Evolutionary conservation across 30 jellyfish, hydroid and myxozoan genomes (phyloP).

Genomic region (Aurelia coerulea): DNA sequence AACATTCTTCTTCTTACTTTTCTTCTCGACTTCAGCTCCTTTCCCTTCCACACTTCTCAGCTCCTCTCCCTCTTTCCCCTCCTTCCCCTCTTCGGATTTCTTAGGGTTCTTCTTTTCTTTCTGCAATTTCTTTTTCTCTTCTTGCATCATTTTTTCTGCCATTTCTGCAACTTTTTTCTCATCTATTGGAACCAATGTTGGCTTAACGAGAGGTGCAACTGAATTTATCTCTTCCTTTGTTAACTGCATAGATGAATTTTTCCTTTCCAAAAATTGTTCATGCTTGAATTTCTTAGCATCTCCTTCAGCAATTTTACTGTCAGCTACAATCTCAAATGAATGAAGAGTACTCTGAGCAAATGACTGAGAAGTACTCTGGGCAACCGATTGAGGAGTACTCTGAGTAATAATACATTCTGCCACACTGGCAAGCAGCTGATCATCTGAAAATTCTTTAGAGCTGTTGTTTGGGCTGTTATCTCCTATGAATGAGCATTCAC

Average conservation of each 20-base stretch:
- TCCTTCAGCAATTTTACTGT: no score
- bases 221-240: constrained; percentile 28
- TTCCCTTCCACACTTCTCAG: not conserved
- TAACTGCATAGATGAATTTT: constrained; percentile 7
- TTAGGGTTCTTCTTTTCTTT: not conserved
- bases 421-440: not conserved
- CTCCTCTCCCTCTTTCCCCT: not conserved
- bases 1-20: not conserved
- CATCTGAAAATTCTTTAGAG: not conserved
- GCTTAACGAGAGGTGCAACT: constrained; percentile 28
- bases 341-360: no score
- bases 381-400: not conserved
- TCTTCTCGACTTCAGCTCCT: not conserved
- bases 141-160: constrained; percentile 42
- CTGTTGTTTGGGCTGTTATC: no score
- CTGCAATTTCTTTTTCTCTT: not conserved
- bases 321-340: no score
- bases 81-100: not conserved
- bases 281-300: no score
- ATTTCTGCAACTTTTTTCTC: constrained; percentile 20
- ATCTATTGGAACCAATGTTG: constrained; percentile 31
- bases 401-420: not conserved
- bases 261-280: not conserved
- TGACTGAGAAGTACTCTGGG: no score
- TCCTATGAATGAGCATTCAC: no score